Base-by-base conservation (phyloP, 2,888 invertebrate genomes). In the Pachydiplax longipennis region DNA sequence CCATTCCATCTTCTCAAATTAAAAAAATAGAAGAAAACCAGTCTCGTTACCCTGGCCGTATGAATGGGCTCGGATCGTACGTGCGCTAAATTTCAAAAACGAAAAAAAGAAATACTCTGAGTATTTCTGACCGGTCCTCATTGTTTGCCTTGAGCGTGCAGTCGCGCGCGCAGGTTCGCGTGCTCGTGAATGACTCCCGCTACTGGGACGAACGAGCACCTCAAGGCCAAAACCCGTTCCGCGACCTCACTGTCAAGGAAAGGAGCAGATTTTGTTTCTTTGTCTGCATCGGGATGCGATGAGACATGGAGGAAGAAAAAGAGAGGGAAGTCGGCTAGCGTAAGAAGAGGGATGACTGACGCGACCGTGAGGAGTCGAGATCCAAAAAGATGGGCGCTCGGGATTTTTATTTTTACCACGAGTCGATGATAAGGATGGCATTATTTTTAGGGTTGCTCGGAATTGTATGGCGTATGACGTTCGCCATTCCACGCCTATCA, bases 251-350 rank as follows among this genome's bases (percentile, higher is more conserved):
- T 18, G 25, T 37, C 87, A 12, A 61, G 22, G 61, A 87, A 61
- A 22, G 87, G 37, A n/a, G 61, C 61, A 58, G 61, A 61, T 53
- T 31, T 73, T 31, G 25, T 31, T 73, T 6, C 13, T 31, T 31
- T 31, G 87, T 40, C 61, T 53, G 53, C 65, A 87, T 87, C 87
- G 87, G n/a, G 61, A 87, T 87, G 35, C 61, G 87, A 87, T 87
- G 87, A 61, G 61, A 37, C 35, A 10, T 58, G 37, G 18, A 65
- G n/a, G n/a, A n/a, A n/a, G n/a, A n/a, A 61, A 61, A 37, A 35
- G 35, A 35, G 35, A 53, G 22, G 61, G 58, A 61, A 37, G 18
- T 81, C 37, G 61, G 87, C 13, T n/a, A 10, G 37, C 53, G 58
- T 25, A 58, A 83, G 58, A 37, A 35, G 58, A 25, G 83, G 58